Base-by-base conservation (phyloP, 2,888 invertebrate species). In the Scaptomyza parva region DNA sequence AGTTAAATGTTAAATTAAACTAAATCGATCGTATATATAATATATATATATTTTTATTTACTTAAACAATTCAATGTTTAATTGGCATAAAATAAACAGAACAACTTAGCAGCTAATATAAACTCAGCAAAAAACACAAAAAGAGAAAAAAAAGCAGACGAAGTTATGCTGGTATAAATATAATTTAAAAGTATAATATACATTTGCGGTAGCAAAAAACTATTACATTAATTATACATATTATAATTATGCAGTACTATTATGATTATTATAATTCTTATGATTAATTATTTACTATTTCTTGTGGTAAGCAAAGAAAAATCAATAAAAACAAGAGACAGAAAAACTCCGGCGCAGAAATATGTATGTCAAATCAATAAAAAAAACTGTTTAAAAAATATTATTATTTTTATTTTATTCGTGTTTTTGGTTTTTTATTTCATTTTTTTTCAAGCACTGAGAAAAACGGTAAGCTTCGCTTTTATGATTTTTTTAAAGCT, bases 331-430 rank as follows among this genome's bases (percentile, higher is more conserved):
- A 41, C 50, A 66, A 75, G 62, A 69, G 69, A 52, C 72, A 68
- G 47, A 67, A 63, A 52, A 72, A 72, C 64, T 79, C 75, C 67
- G 87, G 87, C 84, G 80, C 86, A 84, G 78, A 83, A 88, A 86
- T 83, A 86, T 88, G 82, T 82, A 83, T 88, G 87, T 78, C 81
- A 88, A 83, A 80, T 74, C 73, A 87, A 87, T 88, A 88, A 87
- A 78, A 65, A 86, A 86, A 81, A 75, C 79, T 81, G 76, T 87
- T 89, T 73, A 78, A 83, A 89, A 86, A 76, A 71, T 63, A 52
- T 55, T 37, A 45, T 86, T 64, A 43, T 65, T 62, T 48, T 66
- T 58, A 61, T 59, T 58, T 61, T 6, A 12, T 50, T 53, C 57
- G 41, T 1, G 14, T 20, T 51, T 53, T 52, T 26, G 18, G 9